Evolutionary conservation across 2,888 invertebrate species (phyloP), one percentile per base, ranked within the genome.

Genomic region (Leptinotarsa juncta): DNA sequence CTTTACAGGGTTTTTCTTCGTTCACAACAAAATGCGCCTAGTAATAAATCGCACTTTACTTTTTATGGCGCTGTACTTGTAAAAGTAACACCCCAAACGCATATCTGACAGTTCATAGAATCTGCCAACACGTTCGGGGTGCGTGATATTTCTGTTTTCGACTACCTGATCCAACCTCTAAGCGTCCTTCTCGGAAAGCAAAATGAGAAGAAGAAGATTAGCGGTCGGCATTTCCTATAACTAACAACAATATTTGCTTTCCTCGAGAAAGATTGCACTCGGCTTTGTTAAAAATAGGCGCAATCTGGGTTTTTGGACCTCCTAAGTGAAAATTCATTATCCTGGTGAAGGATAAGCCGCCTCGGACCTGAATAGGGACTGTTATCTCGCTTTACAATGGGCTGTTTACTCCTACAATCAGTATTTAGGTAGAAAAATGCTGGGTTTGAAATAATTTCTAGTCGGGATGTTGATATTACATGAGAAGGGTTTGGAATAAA

Each of bases 241-340:
- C 67, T 67, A 67, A 51, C 67, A 18, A 53, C 68, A 68, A 68
- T 68, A 68, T 68, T 68, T 68, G 68, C 68, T 55, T 68, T 68
- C 55, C 51, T 55, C 68, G 57, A 68, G 55, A 68, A 51, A 68
- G 68, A 68, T 68, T 68, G 68, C 68, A 32, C 68, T 62, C n/a
- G 32, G 62, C 16, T 5, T 18, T 42, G 62, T n/a, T 26, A 18
- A 62, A 62, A 42, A 62, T 42, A 62, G 26, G 12, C 26, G 16
- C 60, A 26, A 26, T 12, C 23, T 3, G 16, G 5, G 23, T 15
- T n/a, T n/a, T 62, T 12, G 62, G 42, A 62, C 62, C 57, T n/a
- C 32, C 18, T 62, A 26, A 62, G 42, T 62, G 18, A 62, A 62
- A 42, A 32, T 62, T 26, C 62, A 62, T 62, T 62, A 62, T 42